Evolutionary conservation across 2,888 invertebrate genomes (phyloP).

Genomic region (Atrina japonica): DNA sequence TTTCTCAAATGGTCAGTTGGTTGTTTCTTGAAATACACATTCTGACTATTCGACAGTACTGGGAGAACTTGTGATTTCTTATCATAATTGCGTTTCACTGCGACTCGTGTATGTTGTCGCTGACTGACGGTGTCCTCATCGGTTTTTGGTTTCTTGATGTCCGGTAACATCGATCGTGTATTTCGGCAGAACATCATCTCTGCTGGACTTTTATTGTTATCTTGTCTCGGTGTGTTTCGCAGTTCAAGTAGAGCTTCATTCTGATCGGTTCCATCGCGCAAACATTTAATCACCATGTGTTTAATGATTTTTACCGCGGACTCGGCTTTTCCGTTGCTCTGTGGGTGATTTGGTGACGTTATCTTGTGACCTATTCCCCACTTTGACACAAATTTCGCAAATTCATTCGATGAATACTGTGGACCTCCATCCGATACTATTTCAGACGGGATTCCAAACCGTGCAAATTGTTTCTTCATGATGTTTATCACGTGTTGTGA

Average conservation of each 20-base stretch:
- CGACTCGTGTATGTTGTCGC: no score
- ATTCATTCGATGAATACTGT: slow-evolving; percentile 33
- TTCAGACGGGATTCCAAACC: slow-evolving; percentile 12
- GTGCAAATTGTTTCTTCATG: slow-evolving; percentile 24
- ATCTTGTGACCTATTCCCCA: slow-evolving; percentile 44
- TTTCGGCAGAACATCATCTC: slow-evolving; percentile 42
- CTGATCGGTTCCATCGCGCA: slow-evolving; percentile 16
- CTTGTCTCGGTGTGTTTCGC: slow-evolving; percentile 41
- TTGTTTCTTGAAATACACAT: no score
- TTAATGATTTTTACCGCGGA: slow-evolving; percentile 39
- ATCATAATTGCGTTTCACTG: no score
- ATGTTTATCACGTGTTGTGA: background rate
- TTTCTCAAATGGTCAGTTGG: no score
- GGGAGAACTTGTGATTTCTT: no score
- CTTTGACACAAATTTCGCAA: slow-evolving; percentile 22
- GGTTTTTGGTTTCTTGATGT: no score
- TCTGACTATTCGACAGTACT: no score
- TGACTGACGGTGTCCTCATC: no score
- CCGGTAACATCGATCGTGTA: slow-evolving; percentile 28
- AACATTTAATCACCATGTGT: slow-evolving; percentile 32
- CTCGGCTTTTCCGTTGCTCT: slow-evolving; percentile 43
- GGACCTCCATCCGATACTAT: slow-evolving; percentile 30
- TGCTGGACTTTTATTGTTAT: slow-evolving; percentile 36
- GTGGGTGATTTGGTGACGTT: slow-evolving; percentile 45
- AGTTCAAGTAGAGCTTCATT: slow-evolving; percentile 32